Evolutionary conservation across 2,113 vertebrate species (phyloP), one percentile per base, ranked within the genome.

Genomic region (Aythya baeri): DNA sequence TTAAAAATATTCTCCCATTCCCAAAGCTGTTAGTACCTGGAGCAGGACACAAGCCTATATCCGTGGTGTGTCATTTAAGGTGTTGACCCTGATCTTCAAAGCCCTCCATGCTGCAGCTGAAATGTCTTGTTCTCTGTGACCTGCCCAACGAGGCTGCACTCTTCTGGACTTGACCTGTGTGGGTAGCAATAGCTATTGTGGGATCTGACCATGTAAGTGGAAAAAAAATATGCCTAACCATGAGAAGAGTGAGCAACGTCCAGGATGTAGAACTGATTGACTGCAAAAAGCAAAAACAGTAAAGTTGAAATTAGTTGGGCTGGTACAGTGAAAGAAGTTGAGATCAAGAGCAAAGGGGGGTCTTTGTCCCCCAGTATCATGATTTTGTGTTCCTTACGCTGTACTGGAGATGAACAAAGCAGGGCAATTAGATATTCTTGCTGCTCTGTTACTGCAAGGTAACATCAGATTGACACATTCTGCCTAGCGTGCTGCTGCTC

Each of bases 391-490:
- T 57, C 58, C 34, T 31, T 54, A 13, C 34, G 31, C 71, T 67
- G 23, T 62, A 14, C 34, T 26, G 15, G 15, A 52, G 41, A 27
- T 71, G 34, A 57, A n/a, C 8, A 2, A 17, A 34, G 36, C 26
- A 7, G 25, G 22, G 12, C 18, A 54, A 8, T n/a, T 46, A 6
- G 32, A 18, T 58, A 34, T 46, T 86, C 21, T 57, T 52, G 17
- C 27, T 23, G 14, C 44, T 61, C 20, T 0, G 0, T 32, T 74
- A 2, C 27, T 57, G 17, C 26, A 26, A 26, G 21, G 32, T 41
- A 5, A 25, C 26, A 5, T 3, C 65, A 34, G 46, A 38, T 16
- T 13, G 49, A 11, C 27, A 6, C 11, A 0, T 4, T 6, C 59
- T 71, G 43, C 43, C 34, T 23, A 8, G 6, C 32, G 46, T 43